These are phyloP conservation scores for Eurytoma californica DNA, from an alignment of 2,888 invertebrate species.

Conservation along the genomic window DNA sequence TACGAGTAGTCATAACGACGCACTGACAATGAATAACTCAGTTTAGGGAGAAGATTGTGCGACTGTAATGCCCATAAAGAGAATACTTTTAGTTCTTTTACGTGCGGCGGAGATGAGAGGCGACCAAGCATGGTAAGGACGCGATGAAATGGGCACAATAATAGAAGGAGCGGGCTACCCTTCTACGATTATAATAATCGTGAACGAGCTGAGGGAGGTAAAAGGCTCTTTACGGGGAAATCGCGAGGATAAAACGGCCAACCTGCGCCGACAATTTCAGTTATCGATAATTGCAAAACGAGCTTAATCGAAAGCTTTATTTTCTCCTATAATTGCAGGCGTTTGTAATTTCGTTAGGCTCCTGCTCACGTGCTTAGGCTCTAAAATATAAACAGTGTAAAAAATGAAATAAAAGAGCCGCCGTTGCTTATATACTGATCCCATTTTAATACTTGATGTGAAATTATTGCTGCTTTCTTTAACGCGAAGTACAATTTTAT, in stretches of 20 bases:
- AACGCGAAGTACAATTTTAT: no score
- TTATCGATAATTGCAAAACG: conserved; percentile 47
- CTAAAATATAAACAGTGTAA: no score
- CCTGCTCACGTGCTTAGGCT: no score
- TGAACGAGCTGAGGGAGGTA: conserved; percentile 28
- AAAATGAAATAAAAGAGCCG: no score
- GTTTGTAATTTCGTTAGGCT: conserved; percentile 36
- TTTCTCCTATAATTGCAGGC: conserved; percentile 33
- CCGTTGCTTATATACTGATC: no score
- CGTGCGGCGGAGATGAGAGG: background rate
- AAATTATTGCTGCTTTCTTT: no score
- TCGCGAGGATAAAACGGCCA: background rate
- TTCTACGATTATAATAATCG: conserved; percentile 51
- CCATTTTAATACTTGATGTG: no score
- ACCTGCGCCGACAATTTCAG: conserved; percentile 35
- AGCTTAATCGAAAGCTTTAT: conserved; percentile 38
- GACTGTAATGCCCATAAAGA: conserved; percentile 18
- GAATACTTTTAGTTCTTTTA: conserved; percentile 8
- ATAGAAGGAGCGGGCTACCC: conserved; percentile 20
- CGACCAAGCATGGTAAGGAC: background rate
- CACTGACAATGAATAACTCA: no score
- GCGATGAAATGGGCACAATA: conserved; percentile 22
- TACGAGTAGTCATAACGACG: no score
- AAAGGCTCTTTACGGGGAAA: conserved; percentile 6
- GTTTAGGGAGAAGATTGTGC: no score